phyloP scores from a whole-genome alignment of 1,140 invertebrate genomes.

The Latrodectus geometricus region DNA sequence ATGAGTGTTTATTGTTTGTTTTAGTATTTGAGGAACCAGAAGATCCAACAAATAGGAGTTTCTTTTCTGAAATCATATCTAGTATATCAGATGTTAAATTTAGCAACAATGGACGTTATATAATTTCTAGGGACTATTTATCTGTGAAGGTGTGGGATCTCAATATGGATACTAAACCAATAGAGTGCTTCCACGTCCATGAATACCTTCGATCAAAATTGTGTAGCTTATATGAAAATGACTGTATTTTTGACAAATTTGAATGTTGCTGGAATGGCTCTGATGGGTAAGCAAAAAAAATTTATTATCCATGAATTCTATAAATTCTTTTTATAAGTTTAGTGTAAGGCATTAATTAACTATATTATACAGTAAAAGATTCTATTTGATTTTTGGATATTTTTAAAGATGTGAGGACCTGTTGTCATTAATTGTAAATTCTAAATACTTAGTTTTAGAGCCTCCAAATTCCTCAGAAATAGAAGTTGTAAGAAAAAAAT shows the following conservation, averaged over 20 bases:
- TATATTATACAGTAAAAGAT: no score
- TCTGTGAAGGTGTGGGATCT: conserved; percentile 99
- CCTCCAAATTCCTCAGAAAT: neutral
- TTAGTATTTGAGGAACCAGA: conserved; percentile 98
- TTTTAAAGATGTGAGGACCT: no score
- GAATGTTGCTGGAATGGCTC: conserved; percentile 99
- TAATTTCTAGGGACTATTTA: conserved; percentile 99
- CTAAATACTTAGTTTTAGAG: neutral
- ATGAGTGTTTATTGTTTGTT: conserved; percentile 42
- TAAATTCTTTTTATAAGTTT: neutral
- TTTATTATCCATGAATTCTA: neutral
- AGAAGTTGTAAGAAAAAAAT: neutral
- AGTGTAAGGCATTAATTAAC: neutral
- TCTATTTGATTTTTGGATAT: no score
- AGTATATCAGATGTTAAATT: conserved; percentile 99
- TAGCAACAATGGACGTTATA: conserved; percentile 97
- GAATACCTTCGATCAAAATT: conserved; percentile 98
- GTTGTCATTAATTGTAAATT: no score
- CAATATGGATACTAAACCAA: conserved; percentile 98
- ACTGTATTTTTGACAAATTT: conserved; percentile 99
- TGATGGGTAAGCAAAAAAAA: conserved; percentile 80
- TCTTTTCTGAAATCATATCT: conserved; percentile 99
- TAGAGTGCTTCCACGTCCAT: conserved; percentile 99
- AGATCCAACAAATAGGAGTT: conserved; percentile 94
- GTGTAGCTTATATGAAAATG: conserved; percentile 99